A percentile compares a stretch with the other conserved stretches of the same genome.
Conservation (phyloP, 1,140 invertebrate species). For the Pachypeltis micranthus region DNA sequence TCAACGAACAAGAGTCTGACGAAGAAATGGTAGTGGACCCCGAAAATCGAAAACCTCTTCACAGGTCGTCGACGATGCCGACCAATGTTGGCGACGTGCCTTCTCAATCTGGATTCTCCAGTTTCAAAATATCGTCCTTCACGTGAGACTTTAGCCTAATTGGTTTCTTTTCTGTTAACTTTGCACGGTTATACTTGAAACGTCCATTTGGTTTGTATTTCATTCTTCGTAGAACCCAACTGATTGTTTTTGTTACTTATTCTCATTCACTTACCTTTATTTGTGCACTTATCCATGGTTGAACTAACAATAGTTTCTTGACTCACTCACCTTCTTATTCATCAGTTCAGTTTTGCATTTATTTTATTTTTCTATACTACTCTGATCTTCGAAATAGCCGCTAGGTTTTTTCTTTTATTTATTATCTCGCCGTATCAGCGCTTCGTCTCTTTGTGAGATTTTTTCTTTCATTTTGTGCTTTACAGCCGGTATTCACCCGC, state of each 20-base stretch:
- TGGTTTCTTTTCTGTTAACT: no score
- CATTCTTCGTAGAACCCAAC: no score
- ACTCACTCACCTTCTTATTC: slow-evolving; percentile 16
- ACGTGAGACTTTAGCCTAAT: slow-evolving; percentile 61
- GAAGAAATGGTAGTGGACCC: slow-evolving; percentile 4
- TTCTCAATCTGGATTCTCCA: slow-evolving; percentile 42
- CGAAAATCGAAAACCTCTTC: slow-evolving; percentile 39
- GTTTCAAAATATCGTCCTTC: slow-evolving; percentile 63
- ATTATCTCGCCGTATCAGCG: slow-evolving; percentile 5
- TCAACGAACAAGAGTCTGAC: slow-evolving; percentile 19
- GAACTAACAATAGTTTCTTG: no score
- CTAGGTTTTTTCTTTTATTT: slow-evolving; percentile 11
- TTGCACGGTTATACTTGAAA: no score
- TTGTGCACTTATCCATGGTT: no score
- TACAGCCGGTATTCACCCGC: slow-evolving; percentile 66
- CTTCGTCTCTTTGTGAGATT: slow-evolving; percentile 23
- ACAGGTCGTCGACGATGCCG: slow-evolving; percentile 71
- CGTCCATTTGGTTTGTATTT: no score
- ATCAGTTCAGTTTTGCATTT: slow-evolving; percentile 19
- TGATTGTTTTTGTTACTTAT: no score
- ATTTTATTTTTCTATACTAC: slow-evolving; percentile 15
- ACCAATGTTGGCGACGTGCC: slow-evolving; percentile 37
- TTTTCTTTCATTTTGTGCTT: slow-evolving; percentile 34
- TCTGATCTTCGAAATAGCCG: slow-evolving; percentile 18
- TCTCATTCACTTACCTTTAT: no score